Conservation (phyloP, 2,888 invertebrate genomes). For the Coronaproctus castanopsis region DNA sequence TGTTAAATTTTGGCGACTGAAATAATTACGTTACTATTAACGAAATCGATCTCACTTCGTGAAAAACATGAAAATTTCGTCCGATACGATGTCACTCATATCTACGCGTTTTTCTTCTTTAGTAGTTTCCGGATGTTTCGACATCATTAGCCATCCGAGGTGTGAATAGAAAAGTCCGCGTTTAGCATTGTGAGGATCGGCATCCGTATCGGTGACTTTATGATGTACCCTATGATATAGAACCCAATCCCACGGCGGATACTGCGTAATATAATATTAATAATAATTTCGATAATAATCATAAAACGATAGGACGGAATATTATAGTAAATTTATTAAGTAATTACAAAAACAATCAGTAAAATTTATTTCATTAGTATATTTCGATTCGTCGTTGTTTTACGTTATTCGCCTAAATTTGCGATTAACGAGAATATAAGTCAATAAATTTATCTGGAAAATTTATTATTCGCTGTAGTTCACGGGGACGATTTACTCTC, state of each 20-base stretch:
- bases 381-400: not conserved
- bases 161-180: constrained; percentile 83
- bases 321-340: too few relatives aligned
- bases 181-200: constrained; percentile 61
- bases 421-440: too few relatives aligned
- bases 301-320: too few relatives aligned
- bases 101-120: constrained; percentile 58
- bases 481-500: too few relatives aligned
- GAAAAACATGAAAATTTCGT: constrained; percentile 59
- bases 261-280: constrained; percentile 43
- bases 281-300: constrained; percentile 10
- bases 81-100: constrained; percentile 53
- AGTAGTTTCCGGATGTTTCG: constrained; percentile 69
- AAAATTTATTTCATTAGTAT: too few relatives aligned
- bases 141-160: constrained; percentile 78
- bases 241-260: too few relatives aligned
- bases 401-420: too few relatives aligned
- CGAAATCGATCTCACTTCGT: constrained; percentile 38
- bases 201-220: constrained; percentile 52
- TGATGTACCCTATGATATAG: constrained; percentile 56
- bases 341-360: too few relatives aligned
- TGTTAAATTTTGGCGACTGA: too few relatives aligned
- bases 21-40: too few relatives aligned
- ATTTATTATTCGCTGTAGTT: too few relatives aligned
- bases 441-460: too few relatives aligned